Percentiles rank a stretch among this genome's conserved stretches.
Evolutionary conservation across 1,140 invertebrate species (phyloP).

Genomic region (Homarus americanus): DNA sequence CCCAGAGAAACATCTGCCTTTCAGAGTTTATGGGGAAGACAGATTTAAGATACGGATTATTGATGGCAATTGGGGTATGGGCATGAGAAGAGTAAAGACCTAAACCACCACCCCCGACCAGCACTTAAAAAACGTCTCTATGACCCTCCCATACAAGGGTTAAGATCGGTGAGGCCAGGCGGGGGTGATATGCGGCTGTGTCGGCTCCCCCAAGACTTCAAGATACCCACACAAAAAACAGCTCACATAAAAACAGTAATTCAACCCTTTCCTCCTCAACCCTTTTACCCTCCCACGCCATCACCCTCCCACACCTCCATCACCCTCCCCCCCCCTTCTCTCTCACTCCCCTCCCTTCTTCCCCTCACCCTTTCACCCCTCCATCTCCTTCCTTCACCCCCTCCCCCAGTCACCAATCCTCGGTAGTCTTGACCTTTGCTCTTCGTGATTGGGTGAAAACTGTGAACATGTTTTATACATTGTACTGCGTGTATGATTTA

Average conservation of each 20-base stretch:
- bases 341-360: neutral
- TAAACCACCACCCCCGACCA: neutral
- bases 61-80: constrained; percentile 73
- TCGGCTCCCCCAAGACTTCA: neutral
- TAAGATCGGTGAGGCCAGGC: neutral
- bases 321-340: neutral
- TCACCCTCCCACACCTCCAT: neutral
- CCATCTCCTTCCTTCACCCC: neutral
- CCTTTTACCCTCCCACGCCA: constrained; percentile 35
- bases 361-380: constrained; percentile 23
- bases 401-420: neutral
- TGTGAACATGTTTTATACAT: constrained; percentile 6
- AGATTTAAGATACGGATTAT: constrained; percentile 74
- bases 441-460: constrained; percentile 33
- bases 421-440: constrained; percentile 25
- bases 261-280: constrained; percentile 57
- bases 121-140: neutral
- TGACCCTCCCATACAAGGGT: neutral
- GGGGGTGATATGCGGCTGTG: neutral
- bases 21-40: constrained; percentile 62
- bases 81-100: neutral
- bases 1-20: constrained; percentile 64
- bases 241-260: constrained; percentile 75
- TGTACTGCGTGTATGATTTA: constrained; percentile 1
- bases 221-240: constrained; percentile 69